phyloP scores from a whole-genome alignment of 92 coral and sea anemone genomes.

The Bergia sp. region DNA sequence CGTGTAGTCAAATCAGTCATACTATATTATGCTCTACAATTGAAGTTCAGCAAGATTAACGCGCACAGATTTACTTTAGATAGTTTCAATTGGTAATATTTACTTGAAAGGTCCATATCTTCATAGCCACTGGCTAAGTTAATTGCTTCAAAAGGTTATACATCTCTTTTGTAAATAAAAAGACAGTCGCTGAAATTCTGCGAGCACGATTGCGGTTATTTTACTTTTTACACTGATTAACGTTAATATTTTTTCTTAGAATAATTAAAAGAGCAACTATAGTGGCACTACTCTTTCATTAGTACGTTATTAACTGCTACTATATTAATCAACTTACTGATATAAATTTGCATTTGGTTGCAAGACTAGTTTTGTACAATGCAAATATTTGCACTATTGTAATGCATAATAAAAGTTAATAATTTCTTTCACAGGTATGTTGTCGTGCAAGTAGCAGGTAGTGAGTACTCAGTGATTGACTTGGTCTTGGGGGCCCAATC shows the following conservation, averaged over 20 bases:
- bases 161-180: neutral
- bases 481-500: neutral
- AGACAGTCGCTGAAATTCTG: neutral
- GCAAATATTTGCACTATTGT: neutral
- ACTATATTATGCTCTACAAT: too few relatives aligned
- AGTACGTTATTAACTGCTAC: neutral
- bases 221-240: neutral
- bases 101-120: neutral
- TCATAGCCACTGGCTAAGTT: neutral
- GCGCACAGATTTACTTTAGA: neutral
- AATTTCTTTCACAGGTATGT: neutral
- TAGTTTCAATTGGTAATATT: neutral
- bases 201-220: neutral
- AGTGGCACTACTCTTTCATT: neutral
- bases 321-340: neutral
- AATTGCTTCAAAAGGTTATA: neutral
- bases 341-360: neutral
- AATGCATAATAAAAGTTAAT: neutral
- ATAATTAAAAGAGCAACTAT: neutral
- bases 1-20: too few relatives aligned
- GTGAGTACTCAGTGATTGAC: neutral
- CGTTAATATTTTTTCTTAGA: neutral
- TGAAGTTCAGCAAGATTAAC: too few relatives aligned
- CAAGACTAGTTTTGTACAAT: neutral
- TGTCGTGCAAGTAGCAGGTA: constrained; percentile 7